A percentile compares a stretch with the other conserved stretches of the same genome.
Evolutionary conservation across 2,797 vertebrate species (phyloP).

Genomic region (Chaenodraco wilsoni): DNA sequence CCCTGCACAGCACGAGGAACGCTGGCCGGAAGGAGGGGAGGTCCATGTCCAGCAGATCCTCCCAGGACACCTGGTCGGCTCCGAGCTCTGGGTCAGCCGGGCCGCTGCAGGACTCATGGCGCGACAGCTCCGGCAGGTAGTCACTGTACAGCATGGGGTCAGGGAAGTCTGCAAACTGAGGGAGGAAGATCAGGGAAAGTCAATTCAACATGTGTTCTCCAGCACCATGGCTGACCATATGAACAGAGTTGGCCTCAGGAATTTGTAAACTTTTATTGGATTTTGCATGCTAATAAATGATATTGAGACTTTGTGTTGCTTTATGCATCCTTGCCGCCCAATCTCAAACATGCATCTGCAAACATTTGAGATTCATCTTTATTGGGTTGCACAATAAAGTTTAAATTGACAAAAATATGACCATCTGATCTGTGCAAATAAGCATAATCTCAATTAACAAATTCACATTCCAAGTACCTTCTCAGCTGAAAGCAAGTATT

Average conservation of each 20-base stretch:
- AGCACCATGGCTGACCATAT: background rate
- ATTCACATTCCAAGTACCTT: background rate
- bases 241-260: background rate
- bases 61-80: conserved; percentile 90
- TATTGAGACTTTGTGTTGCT: background rate
- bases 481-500: too few species aligned
- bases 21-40: conserved; percentile 96
- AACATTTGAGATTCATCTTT: background rate
- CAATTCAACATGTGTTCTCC: conserved; percentile 2
- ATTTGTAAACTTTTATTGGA: background rate
- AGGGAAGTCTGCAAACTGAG: conserved; percentile 93
- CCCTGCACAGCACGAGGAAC: conserved; percentile 95
- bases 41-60: conserved; percentile 94
- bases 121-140: conserved; percentile 90
- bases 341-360: background rate
- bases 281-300: background rate
- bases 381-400: background rate
- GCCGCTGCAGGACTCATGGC: conserved; percentile 82
- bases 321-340: background rate
- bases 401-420: background rate
- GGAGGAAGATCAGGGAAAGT: conserved; percentile 23
- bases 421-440: background rate
- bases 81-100: conserved; percentile 82
- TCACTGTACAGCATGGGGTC: conserved; percentile 95
- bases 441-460: conserved; percentile 6